Conservation (phyloP, 2,797 vertebrate genomes). For the Pseudomugil tenellus region DNA sequence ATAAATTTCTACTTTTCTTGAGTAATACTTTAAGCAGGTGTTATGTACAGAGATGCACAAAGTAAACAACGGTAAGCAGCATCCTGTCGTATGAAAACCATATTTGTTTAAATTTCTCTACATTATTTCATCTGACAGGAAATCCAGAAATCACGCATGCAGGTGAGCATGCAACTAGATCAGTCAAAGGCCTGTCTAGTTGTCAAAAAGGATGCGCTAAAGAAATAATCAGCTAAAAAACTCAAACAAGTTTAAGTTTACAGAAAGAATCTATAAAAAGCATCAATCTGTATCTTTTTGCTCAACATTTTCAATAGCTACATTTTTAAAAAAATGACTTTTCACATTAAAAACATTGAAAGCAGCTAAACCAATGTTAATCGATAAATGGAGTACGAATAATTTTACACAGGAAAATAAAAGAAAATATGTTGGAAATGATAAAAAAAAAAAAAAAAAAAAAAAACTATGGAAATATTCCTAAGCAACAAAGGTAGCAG, state of each 20-base stretch:
- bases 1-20: constrained; percentile 1
- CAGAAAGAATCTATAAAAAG: not conserved
- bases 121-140: constrained; percentile 35
- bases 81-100: constrained; percentile 31
- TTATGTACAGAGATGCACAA: not conserved
- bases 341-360: not conserved
- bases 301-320: accelerated
- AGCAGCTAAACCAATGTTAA: not conserved
- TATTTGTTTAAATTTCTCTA: not conserved
- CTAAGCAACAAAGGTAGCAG: not conserved
- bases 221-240: not conserved
- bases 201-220: not conserved
- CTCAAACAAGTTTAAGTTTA: constrained; percentile 6
- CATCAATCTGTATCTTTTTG: not conserved
- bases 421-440: not conserved
- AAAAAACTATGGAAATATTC: too few relatives aligned
- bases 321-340: not conserved
- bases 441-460: not conserved
- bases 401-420: constrained; percentile 12
- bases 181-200: not conserved
- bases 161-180: constrained; percentile 40
- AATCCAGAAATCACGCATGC: constrained; percentile 35
- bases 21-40: not conserved
- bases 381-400: not conserved
- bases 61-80: constrained; percentile 7